Evolutionary conservation across 1,140 invertebrate species (phyloP).

Genomic region (Drosophila rhopaloa): DNA sequence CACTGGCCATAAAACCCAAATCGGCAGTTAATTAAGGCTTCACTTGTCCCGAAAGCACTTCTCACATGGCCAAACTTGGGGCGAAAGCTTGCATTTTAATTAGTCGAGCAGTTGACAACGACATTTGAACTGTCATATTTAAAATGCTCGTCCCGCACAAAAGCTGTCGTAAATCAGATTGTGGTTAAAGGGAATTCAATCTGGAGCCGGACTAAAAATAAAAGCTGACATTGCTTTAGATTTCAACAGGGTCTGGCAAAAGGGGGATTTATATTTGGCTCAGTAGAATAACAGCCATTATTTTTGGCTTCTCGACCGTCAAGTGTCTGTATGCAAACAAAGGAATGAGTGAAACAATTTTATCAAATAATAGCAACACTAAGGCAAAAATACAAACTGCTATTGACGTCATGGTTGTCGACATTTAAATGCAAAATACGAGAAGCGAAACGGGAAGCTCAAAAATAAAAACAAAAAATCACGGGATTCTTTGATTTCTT

Average conservation of each 20-base stretch:
- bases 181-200: conserved; percentile 5
- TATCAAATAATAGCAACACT: conserved; percentile 11
- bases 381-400: conserved; percentile 39
- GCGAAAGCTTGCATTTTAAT: conserved; percentile 42
- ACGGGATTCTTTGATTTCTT: conserved; percentile 45
- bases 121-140: conserved; percentile 11
- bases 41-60: conserved; percentile 22
- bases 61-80: conserved; percentile 18
- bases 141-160: background rate
- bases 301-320: conserved; percentile 15
- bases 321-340: conserved; percentile 24
- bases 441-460: conserved; percentile 23
- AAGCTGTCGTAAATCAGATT: conserved; percentile 18
- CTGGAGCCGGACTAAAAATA: conserved; percentile 14
- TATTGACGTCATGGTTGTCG: conserved; percentile 57
- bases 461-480: conserved; percentile 33
- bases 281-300: conserved; percentile 8
- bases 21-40: conserved; percentile 59
- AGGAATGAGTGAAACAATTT: conserved; percentile 9
- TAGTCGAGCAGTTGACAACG: conserved; percentile 25
- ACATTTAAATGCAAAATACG: conserved; percentile 60
- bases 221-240: conserved; percentile 18
- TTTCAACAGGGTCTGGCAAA: conserved; percentile 5
- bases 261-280: conserved; percentile 20
- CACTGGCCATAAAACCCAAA: conserved; percentile 30